Base-by-base conservation (phyloP, 1,140 invertebrate genomes). In the Meteorus sp. region DNA sequence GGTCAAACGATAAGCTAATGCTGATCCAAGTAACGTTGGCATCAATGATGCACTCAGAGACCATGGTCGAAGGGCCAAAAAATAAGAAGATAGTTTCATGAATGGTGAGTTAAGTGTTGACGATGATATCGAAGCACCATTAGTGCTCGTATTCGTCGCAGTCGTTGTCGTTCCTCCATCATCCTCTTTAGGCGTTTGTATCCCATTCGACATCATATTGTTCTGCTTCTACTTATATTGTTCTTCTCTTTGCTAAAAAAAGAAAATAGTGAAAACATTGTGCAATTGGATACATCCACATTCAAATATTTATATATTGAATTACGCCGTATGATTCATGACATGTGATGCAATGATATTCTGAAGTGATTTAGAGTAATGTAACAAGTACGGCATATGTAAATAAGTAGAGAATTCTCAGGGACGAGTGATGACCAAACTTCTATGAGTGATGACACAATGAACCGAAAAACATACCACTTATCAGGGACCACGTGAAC, bases 41-140 rank as follows among this genome's bases (percentile, higher is more conserved):
- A 94, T 89, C 22, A 97, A 77, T 45, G 94, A 96, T 35, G 90
- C 93, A 65, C 91, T 94, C 54, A 97, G 82, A 0, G 94, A 95
- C 94, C 95, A 97, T 27, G 94, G 94, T 62, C 94, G 82, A 22
- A 96, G 72, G 2, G 94, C 93, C 56, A 92, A 76, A 45, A 95
- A 85, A 76, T 95, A 95, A 0, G 91, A 91, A 35, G 92, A 91
- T 2, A 95, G 70, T 79, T 93, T 93, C 88, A 91, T 91, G 39
- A 91, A 76, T 0, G 87, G 87, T 2, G 85, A 78, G 19, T 70
- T 61, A 44, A 67, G 44, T n/a, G 61, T 64, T 31, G 66, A 66
- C 7, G 66, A 65, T 1, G 66, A 58, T 7, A 62, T 41, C n/a
- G 66, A 62, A 29, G 64, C 56, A 45, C 63, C 61, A 37, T 62